These are phyloP conservation scores for Dreissena polymorpha DNA, from an alignment of 1,140 invertebrate genomes.

Conservation along the genomic window DNA sequence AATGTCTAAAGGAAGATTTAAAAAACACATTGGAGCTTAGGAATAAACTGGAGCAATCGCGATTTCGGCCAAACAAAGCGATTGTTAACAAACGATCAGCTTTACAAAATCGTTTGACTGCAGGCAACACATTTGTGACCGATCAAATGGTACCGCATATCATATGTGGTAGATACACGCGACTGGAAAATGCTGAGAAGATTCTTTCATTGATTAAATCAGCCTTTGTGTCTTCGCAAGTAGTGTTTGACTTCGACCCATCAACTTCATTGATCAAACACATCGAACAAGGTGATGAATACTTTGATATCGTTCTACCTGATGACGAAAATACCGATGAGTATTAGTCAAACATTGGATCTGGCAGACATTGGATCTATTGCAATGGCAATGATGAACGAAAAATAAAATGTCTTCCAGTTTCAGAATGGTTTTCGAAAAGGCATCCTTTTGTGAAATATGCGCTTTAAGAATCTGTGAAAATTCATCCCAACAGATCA, in stretches of 20 bases:
- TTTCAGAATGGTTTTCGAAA: constrained; percentile 1
- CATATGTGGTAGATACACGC: background rate
- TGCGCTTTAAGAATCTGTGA: background rate
- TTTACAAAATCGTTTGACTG: constrained; percentile 1
- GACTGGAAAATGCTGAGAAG: background rate
- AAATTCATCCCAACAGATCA: constrained; percentile 14
- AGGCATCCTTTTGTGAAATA: background rate
- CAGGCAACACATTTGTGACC: constrained; percentile 22
- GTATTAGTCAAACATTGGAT: too few species aligned
- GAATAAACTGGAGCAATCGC: too few species aligned
- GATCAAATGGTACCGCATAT: constrained; percentile 16
- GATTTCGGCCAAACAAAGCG: background rate
- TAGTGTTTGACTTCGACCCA: constrained; percentile 34
- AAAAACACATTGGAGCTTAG: background rate
- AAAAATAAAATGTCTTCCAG: too few species aligned
- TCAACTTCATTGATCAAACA: background rate
- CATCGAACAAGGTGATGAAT: background rate
- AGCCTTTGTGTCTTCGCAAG: background rate
- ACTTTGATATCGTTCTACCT: too few species aligned
- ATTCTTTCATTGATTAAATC: background rate
- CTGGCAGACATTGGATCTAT: constrained; percentile 15
- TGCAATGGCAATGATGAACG: constrained; percentile 29
- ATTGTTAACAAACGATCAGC: background rate
- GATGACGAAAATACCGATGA: too few species aligned
- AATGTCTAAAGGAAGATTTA: background rate